phyloP scores from a whole-genome alignment of 2,888 invertebrate species.

The Polyommatus iphigenia region DNA sequence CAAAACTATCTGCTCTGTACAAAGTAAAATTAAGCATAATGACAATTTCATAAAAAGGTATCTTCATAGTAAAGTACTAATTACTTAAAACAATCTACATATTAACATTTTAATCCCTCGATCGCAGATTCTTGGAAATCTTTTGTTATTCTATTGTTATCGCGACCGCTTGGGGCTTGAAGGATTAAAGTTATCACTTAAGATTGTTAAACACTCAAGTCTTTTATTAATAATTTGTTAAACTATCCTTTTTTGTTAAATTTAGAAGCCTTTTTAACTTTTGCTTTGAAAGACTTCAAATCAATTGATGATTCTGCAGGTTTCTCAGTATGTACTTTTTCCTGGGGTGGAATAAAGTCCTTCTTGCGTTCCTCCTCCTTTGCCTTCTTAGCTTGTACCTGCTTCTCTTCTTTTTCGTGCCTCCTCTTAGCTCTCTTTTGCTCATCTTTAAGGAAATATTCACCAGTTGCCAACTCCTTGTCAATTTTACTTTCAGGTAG shows the following conservation, averaged over 20 bases:
- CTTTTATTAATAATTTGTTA: constrained; percentile 32
- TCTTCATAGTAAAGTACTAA: background rate
- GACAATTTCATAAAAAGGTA: background rate
- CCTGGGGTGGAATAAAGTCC: constrained; percentile 90
- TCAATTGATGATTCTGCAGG: constrained; percentile 75
- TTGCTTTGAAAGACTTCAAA: constrained; percentile 86
- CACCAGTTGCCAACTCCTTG: constrained; percentile 95
- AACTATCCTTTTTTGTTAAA: constrained; percentile 53
- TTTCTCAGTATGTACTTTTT: constrained; percentile 60
- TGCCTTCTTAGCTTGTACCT: constrained; percentile 85
- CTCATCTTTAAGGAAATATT: constrained; percentile 96
- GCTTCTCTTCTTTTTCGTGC: constrained; percentile 89
- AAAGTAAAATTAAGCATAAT: background rate
- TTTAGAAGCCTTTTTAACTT: constrained; percentile 84
- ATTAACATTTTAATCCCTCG: too few relatives aligned
- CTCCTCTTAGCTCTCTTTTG: constrained; percentile 86
- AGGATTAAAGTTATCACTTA: too few relatives aligned
- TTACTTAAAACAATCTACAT: too few relatives aligned
- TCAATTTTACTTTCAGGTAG: constrained; percentile 96
- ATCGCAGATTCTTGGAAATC: too few relatives aligned
- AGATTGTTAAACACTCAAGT: constrained; percentile 28
- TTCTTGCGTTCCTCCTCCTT: constrained; percentile 88
- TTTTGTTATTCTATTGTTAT: too few relatives aligned
- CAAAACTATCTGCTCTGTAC: background rate
- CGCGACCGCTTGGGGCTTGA: too few relatives aligned